Base-by-base conservation (phyloP, 2,888 invertebrate species). In the Leptarthrus brevirostris region DNA sequence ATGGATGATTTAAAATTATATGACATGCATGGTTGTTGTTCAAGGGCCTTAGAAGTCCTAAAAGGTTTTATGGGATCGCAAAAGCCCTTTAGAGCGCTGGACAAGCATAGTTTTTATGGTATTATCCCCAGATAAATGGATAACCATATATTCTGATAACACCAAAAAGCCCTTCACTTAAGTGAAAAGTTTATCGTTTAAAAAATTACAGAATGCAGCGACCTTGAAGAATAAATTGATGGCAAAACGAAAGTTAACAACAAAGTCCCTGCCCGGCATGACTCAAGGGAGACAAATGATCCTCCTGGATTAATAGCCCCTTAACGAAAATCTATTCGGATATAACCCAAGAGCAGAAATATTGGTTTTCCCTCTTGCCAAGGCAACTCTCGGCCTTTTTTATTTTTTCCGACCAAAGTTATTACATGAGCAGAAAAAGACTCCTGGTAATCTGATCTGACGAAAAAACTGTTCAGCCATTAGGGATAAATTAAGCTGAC, bases 401-500 rank as follows among this genome's bases (percentile, higher is more conserved):
- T 44, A 24, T 44, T 47, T 24, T 24, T 64, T 47, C 24, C 64
- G 40, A 47, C 36, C 22, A 64, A 47, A 64, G 64, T 64, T 64
- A 64, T 64, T 64, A 64, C 18, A 44, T 44, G 20, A 14, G 47
- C 22, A 18, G 22, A 64, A 44, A 24, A 4, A 20, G 22, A 16
- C 24, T 64, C 36, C 36, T 12, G 26, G 64, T 44, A 40, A 64
- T 64, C 47, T 47, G 64, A 64, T 47, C 40, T 14, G 26, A 36
- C 18, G 18, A 44, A 64, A 64, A 64, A 20, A 44, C 64, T 14
- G 40, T 22, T 44, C 18, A 24, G 47, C 64, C 44, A 64, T 64
- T 44, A 64, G 26, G 47, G 44, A 64, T 40, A 64, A 64, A 47
- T 64, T 64, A 64, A 64, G 47, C 44, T 64, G 64, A 64, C 64